phyloP scores from a whole-genome alignment of 2,888 invertebrate genomes.

The Melanchra persicariae region DNA sequence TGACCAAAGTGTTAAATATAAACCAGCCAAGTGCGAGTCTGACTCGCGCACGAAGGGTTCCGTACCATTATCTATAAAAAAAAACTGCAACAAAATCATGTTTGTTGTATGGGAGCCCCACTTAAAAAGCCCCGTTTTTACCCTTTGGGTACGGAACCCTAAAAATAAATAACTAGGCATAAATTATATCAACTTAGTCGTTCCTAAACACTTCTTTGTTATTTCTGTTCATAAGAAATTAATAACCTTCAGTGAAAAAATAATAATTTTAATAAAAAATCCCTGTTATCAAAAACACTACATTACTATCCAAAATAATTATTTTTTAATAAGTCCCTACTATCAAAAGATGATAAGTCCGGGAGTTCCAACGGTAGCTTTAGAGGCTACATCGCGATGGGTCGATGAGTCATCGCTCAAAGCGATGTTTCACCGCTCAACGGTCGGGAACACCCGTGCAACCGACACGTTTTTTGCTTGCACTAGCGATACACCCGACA shows the following conservation, averaged over 20 bases:
- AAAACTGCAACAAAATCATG: too few species aligned
- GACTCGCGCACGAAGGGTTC: too few species aligned
- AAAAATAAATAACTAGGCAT: too few species aligned
- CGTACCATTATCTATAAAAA: too few species aligned
- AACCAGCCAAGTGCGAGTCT: too few species aligned
- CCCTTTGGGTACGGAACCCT: too few species aligned
- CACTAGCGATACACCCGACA: slow-evolving; percentile 17
- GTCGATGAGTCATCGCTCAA: slow-evolving; percentile 43
- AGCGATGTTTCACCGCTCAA: slow-evolving; percentile 13
- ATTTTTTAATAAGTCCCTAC: not conserved
- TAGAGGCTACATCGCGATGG: slow-evolving; percentile 11
- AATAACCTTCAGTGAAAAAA: not conserved
- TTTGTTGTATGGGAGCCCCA: too few species aligned
- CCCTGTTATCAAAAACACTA: not conserved
- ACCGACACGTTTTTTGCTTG: slow-evolving; percentile 33
- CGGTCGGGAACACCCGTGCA: slow-evolving; percentile 34
- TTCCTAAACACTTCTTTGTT: not conserved
- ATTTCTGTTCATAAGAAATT: not conserved
- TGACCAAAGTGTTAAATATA: too few species aligned
- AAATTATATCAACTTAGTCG: too few species aligned
- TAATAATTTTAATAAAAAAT: not conserved
- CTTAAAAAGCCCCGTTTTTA: too few species aligned
- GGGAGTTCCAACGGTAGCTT: slow-evolving; percentile 9
- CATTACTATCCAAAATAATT: not conserved
- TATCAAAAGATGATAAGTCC: not conserved